A percentile compares a stretch with the other conserved stretches of the same genome.
phyloP scores from a whole-genome alignment of 2,113 vertebrate genomes.

The Tragelaphus strepsiceros region DNA sequence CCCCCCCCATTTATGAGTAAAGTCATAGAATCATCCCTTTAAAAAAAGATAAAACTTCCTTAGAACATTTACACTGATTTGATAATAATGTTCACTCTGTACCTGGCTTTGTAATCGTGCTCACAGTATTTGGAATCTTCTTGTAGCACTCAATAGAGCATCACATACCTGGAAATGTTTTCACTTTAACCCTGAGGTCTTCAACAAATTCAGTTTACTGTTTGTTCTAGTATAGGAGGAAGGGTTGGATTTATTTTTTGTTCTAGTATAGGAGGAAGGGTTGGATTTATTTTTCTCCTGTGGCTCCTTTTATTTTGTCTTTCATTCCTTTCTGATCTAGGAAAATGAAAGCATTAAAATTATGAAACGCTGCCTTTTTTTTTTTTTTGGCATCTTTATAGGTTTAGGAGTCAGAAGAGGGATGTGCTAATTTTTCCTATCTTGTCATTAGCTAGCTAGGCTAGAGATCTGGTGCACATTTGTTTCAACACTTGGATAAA shows the following conservation, averaged over 20 bases:
- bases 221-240: background rate
- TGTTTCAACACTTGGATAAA: conserved; percentile 18
- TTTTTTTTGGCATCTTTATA: background rate
- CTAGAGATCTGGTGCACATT: background rate
- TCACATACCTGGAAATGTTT: background rate
- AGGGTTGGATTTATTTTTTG: conserved; percentile 1
- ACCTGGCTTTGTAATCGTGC: background rate
- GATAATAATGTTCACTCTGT: background rate
- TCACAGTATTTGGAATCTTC: background rate
- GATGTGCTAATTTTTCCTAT: background rate
- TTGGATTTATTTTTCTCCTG: background rate
- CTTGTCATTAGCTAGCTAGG: background rate
- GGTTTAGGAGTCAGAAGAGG: background rate
- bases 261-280: background rate
- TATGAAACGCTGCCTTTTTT: background rate
- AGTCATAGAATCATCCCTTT: background rate
- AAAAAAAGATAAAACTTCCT: background rate
- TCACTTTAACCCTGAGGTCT: background rate
- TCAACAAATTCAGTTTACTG: background rate
- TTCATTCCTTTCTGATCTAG: background rate
- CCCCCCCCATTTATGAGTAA: background rate
- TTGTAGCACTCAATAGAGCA: background rate
- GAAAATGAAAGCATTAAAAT: background rate
- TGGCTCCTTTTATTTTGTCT: background rate
- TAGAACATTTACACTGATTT: background rate